These are phyloP conservation scores for Drosophila miranda DNA, from an alignment of 1,140 invertebrate species.

Conservation along the genomic window DNA sequence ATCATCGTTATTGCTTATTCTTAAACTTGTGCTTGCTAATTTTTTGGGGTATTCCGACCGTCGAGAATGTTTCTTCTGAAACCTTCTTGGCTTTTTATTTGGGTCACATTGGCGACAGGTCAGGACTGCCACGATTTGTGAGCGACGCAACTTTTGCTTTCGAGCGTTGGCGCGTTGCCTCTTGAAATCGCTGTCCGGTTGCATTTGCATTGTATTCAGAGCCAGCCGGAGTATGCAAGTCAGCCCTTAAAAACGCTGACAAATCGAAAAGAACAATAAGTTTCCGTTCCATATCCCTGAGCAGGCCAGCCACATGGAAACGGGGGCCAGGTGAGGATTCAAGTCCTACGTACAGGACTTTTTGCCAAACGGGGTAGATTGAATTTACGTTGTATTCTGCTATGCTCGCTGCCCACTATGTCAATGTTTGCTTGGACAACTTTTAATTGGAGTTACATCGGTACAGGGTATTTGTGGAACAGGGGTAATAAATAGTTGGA, in stretches of 20 bases:
- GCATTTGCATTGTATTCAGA: constrained; percentile 35
- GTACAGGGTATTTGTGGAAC: neutral
- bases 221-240: constrained; percentile 53
- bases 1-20: too few species aligned
- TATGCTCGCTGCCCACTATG: neutral
- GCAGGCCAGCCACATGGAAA: too few species aligned
- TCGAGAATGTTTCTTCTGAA: neutral
- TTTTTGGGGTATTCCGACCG: neutral
- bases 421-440: constrained; percentile 42
- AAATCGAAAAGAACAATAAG: constrained; percentile 16
- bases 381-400: too few species aligned
- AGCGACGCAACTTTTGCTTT: constrained; percentile 65
- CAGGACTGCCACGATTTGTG: constrained; percentile 46
- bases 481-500: neutral
- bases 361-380: too few species aligned
- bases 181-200: constrained; percentile 7
- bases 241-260: constrained; percentile 71
- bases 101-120: constrained; percentile 64
- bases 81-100: constrained; percentile 24
- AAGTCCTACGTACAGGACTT: too few species aligned
- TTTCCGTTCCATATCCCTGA: too few species aligned
- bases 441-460: constrained; percentile 5
- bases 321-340: too few species aligned
- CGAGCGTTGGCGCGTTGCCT: constrained; percentile 28
- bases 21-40: too few species aligned